Conservation (phyloP, 2,113 vertebrate species). For the Corythoichthys haematopterus region DNA sequence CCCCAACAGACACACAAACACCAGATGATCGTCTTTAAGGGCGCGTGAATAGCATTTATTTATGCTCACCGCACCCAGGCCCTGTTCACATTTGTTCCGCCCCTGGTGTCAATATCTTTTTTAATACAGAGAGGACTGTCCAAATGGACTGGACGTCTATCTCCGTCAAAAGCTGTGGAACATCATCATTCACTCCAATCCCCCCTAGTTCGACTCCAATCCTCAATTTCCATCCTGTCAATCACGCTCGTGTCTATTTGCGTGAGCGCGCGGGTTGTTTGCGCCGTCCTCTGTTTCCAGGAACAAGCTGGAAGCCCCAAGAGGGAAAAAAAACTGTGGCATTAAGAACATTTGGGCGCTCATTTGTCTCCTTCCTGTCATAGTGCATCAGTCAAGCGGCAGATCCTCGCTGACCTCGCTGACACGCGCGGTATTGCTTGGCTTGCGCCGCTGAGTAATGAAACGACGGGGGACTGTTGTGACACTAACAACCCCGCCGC, state of each 20-base stretch:
- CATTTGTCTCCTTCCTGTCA: conserved; percentile 39
- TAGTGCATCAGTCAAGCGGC: conserved; percentile 29
- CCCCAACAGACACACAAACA: too few species aligned
- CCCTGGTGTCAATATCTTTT: too few species aligned
- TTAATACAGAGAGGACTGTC: too few species aligned
- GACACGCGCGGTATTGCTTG: conserved; percentile 26
- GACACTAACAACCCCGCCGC: conserved; percentile 17
- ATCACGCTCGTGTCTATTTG: neutral
- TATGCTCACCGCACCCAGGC: too few species aligned
- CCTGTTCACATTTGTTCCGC: too few species aligned
- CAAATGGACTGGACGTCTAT: too few species aligned
- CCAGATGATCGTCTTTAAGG: too few species aligned
- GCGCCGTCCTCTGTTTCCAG: conserved; percentile 17
- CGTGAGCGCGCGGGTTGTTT: neutral
- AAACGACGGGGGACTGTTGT: conserved; percentile 20
- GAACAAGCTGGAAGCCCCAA: conserved; percentile 10
- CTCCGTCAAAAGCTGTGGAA: too few species aligned
- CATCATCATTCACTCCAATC: neutral
- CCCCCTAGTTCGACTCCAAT: neutral
- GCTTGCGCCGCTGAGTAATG: conserved; percentile 45
- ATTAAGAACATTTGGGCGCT: neutral
- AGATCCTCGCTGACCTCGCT: conserved; percentile 7
- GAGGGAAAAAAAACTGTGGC: neutral
- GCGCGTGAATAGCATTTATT: too few species aligned
- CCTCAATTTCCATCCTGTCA: neutral